Evolutionary conservation across 1,140 invertebrate species (phyloP).

Genomic region (Ips typographus): DNA sequence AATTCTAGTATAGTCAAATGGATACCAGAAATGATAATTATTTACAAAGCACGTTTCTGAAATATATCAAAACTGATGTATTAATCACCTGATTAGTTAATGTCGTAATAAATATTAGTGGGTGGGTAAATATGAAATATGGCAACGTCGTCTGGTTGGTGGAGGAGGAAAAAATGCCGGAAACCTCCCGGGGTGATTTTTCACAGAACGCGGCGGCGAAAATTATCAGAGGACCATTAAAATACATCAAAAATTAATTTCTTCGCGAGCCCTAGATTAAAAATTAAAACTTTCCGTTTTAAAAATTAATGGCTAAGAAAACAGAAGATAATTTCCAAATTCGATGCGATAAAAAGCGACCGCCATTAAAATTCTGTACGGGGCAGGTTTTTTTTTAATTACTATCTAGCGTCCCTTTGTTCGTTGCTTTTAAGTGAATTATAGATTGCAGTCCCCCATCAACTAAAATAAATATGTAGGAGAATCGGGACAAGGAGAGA

Average conservation of each 20-base stretch:
- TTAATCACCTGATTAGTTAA: no score
- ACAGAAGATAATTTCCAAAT: slow-evolving; percentile 50
- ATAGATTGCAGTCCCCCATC: slow-evolving; percentile 31
- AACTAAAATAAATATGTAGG: no score
- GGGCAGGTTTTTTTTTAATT: slow-evolving; percentile 44
- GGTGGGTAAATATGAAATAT: no score
- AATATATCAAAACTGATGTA: no score
- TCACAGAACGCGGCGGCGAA: slow-evolving; percentile 34
- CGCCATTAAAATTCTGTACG: slow-evolving; percentile 34
- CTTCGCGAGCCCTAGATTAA: slow-evolving; percentile 47
- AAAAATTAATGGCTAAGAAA: slow-evolving; percentile 51
- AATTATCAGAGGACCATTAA: slow-evolving; percentile 45
- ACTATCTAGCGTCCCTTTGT: slow-evolving; percentile 29
- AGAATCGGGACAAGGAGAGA: no score
- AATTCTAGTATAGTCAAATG: no score
- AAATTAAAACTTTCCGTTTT: slow-evolving; percentile 50
- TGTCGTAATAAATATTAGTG: no score
- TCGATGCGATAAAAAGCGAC: slow-evolving; percentile 45
- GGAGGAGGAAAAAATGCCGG: slow-evolving; percentile 23
- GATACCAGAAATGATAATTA: no score
- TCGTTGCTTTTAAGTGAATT: slow-evolving; percentile 41
- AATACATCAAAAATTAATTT: slow-evolving; percentile 50
- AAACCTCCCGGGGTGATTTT: slow-evolving; percentile 28
- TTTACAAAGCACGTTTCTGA: no score
- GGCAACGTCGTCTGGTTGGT: neutral